phyloP scores from a whole-genome alignment of 2,113 vertebrate species.

The Lichenostomus cassidix region DNA sequence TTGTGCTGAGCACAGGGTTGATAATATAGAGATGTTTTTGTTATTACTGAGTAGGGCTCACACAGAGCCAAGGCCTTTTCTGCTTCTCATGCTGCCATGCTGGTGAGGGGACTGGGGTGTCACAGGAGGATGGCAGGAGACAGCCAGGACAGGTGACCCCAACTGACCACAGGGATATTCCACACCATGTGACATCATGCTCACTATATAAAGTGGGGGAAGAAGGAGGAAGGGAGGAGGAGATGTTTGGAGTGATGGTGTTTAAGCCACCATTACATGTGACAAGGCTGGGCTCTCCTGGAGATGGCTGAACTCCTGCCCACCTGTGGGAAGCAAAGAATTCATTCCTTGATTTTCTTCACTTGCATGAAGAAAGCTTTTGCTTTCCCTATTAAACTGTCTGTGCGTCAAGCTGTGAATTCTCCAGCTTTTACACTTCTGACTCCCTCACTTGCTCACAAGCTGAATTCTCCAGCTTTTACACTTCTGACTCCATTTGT shows the following conservation, averaged over 20 bases:
- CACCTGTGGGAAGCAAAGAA: neutral
- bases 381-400: neutral
- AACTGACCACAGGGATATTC: neutral
- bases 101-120: neutral
- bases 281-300: fast-evolving
- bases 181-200: fast-evolving
- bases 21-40: neutral
- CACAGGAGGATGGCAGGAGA: neutral
- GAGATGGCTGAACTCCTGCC: neutral
- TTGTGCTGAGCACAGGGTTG: neutral
- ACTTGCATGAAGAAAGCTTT: neutral
- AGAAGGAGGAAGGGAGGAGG: neutral
- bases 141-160: neutral
- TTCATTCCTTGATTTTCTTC: neutral
- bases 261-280: fast-evolving
- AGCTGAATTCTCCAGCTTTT: neutral
- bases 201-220: neutral
- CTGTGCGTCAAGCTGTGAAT: neutral
- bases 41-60: neutral
- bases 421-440: neutral
- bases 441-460: neutral
- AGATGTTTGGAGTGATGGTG: neutral
- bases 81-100: fast-evolving
- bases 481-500: neutral
- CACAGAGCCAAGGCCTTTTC: neutral